Percentiles rank a stretch among this genome's conserved stretches.
Conservation (phyloP, 2,888 invertebrate genomes). For the Netelia inedita region DNA sequence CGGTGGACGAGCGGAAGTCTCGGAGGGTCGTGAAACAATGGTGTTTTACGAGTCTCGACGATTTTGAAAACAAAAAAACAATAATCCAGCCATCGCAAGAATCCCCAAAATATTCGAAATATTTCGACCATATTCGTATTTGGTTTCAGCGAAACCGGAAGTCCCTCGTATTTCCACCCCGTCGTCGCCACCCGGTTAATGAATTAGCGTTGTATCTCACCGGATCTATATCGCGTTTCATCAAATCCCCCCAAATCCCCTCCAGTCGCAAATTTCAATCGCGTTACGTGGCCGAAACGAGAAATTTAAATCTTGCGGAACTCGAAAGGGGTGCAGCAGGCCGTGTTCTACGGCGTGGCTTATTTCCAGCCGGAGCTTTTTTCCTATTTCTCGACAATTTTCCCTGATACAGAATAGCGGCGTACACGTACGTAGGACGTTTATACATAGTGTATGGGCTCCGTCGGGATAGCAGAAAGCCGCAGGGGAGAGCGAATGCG, state of each 20-base stretch:
- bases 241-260: too few relatives aligned
- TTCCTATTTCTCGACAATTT: slow-evolving; percentile 34
- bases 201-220: too few relatives aligned
- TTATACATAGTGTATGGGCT: slow-evolving; percentile 15
- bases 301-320: too few relatives aligned
- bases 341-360: too few relatives aligned
- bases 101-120: too few relatives aligned
- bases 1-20: slow-evolving; percentile 29
- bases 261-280: too few relatives aligned
- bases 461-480: slow-evolving; percentile 14
- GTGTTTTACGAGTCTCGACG: neutral
- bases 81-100: neutral
- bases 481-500: slow-evolving; percentile 57
- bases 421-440: neutral
- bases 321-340: too few relatives aligned
- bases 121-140: neutral
- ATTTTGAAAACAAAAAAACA: neutral
- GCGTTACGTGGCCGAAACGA: too few relatives aligned
- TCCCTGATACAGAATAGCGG: slow-evolving; percentile 9
- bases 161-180: neutral
- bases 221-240: too few relatives aligned
- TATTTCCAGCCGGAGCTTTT: slow-evolving; percentile 4
- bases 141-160: slow-evolving; percentile 1
- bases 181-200: too few relatives aligned
- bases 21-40: neutral